Evolutionary conservation across 2,888 invertebrate genomes (phyloP), one percentile per base, ranked within the genome.

Genomic region (Catocala sponsa): DNA sequence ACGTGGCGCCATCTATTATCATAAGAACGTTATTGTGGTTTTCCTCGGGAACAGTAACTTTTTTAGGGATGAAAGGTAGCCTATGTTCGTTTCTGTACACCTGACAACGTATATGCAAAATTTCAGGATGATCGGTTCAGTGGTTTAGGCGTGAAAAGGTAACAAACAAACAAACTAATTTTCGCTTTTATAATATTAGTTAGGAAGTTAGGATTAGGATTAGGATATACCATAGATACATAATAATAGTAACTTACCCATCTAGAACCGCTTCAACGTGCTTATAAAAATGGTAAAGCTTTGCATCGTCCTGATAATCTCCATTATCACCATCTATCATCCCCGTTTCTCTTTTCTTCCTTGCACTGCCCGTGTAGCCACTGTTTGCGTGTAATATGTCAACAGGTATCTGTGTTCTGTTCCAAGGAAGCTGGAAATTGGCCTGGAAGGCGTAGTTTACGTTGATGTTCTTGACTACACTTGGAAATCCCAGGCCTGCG

Each of bases 401-500:
- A 0, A 82, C 32, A 0, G 95, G 95, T 57, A 94, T 89, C 65
- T 95, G 93, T 1, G 85, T 85, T 42, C 91, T 69, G 60, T 92
- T 94, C 92, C 93, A 94, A 0, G 95, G 95, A 0, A 94, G 82
- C 43, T 90, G 88, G 70, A 94, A 94, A 69, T 94, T 94, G 0
- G 92, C 89, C 82, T 95, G 95, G 64, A 94, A 87, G 0, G 91
- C 94, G 80, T 87, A 94, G 79, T 94, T 94, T 0, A 94, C 60
- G 67, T 88, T 89, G 6, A 94, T 79, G 46, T 84, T 81, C 49
- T 90, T 86, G 0, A 84, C 78, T 0, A 87, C 83, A 0, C 90
- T 89, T 2, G 94, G 94, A 0, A 92, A 89, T 0, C 88, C 91
- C 0, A 94, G 56, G 0, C 94, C 94, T 0, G 81, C 84, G 70